phyloP scores from a whole-genome alignment of 2,113 vertebrate species.

The Diadophis punctatus region DNA sequence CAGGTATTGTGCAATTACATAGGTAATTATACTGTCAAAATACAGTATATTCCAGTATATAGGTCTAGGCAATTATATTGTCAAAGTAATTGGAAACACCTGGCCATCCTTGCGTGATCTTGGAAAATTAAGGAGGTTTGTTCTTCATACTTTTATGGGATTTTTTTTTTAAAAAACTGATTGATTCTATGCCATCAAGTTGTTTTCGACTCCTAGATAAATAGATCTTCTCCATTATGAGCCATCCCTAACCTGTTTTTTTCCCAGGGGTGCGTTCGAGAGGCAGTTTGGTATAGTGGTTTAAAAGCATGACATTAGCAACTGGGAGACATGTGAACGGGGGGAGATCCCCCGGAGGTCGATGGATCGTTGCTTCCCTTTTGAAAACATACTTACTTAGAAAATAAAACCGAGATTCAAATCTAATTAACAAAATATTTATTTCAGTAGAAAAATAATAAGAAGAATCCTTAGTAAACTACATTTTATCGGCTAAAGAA shows the following conservation, averaged over 20 bases:
- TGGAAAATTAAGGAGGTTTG: not conserved
- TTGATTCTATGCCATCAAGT: not conserved
- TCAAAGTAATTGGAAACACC: not conserved
- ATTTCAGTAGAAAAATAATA: too few species aligned
- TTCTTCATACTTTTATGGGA: not conserved
- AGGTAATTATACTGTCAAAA: not conserved
- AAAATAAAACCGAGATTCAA: too few species aligned
- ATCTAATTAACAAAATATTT: too few species aligned
- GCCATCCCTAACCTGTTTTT: not conserved
- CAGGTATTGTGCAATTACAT: not conserved
- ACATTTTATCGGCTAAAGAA: too few species aligned
- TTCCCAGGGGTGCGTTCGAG: not conserved
- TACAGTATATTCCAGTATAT: not conserved
- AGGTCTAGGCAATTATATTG: not conserved
- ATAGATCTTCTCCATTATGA: not conserved
- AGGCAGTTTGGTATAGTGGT: not conserved
- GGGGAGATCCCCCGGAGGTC: too few species aligned
- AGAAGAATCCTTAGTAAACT: too few species aligned
- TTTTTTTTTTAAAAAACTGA: not conserved
- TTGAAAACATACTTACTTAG: too few species aligned
- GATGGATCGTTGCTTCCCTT: too few species aligned
- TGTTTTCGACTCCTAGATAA: not conserved
- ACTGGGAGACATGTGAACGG: too few species aligned
- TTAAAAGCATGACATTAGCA: not conserved
- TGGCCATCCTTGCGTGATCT: not conserved